Percentiles rank a stretch among this genome's conserved stretches.
phyloP scores from a whole-genome alignment of 2,113 vertebrate species.

The Eleginops maclovinus region DNA sequence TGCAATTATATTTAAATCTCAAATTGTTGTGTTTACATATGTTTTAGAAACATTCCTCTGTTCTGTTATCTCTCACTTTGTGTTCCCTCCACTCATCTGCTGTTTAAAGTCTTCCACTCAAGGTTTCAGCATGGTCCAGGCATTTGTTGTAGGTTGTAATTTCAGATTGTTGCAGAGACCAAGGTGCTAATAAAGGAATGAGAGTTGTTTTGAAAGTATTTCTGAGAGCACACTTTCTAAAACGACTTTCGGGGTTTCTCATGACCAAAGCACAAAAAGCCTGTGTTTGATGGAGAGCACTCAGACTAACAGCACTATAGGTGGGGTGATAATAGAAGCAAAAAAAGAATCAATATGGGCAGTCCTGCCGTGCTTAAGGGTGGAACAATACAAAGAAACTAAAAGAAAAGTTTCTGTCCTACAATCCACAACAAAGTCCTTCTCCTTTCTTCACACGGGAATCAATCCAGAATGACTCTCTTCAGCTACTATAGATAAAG shows the following conservation, averaged over 20 bases:
- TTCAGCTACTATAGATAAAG: background rate
- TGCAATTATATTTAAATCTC: background rate
- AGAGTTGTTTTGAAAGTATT: slow-evolving; percentile 22
- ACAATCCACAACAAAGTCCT: background rate
- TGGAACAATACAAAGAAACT: background rate
- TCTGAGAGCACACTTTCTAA: background rate
- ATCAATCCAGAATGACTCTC: background rate
- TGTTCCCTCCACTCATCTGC: background rate
- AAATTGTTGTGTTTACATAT: background rate
- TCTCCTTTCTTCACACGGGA: too few species aligned
- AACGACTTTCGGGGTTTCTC: slow-evolving; percentile 5
- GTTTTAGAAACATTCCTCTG: background rate
- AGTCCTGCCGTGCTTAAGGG: background rate
- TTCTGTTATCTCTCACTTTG: background rate
- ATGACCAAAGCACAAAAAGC: background rate
- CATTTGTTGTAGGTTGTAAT: slow-evolving; percentile 10
- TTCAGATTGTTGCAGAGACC: background rate
- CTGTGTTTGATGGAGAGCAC: slow-evolving; percentile 4
- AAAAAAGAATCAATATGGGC: background rate
- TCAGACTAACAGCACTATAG: slow-evolving; percentile 14
- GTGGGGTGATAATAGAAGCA: background rate
- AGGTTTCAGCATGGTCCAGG: background rate
- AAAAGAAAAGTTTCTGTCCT: background rate
- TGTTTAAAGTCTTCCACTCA: background rate
- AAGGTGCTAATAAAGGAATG: background rate